A percentile compares a stretch with the other conserved stretches of the same genome.
phyloP scores from a whole-genome alignment of 1,140 invertebrate genomes.

The Aricia agestis region DNA sequence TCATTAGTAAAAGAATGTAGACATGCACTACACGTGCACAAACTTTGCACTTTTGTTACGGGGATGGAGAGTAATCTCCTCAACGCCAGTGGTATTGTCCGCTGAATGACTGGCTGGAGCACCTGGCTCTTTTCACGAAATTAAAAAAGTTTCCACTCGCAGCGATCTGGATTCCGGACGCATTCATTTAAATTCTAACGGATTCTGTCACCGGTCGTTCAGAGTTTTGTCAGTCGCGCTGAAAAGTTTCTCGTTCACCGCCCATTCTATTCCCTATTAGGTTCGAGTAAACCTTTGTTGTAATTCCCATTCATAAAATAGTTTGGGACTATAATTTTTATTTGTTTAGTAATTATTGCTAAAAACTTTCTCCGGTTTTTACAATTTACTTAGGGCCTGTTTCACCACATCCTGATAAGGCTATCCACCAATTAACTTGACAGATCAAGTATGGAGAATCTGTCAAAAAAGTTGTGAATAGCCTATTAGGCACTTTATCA shows the following conservation, averaged over 20 bases:
- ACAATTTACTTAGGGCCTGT: too few species aligned
- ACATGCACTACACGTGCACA: neutral
- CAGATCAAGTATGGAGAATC: too few species aligned
- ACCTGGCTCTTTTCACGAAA: conserved; percentile 64
- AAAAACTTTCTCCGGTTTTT: too few species aligned
- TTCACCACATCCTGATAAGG: too few species aligned
- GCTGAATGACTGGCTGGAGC: conserved; percentile 46
- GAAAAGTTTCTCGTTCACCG: conserved; percentile 38
- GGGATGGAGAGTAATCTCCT: neutral
- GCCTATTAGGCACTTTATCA: too few species aligned
- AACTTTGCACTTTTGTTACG: neutral
- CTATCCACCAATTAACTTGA: too few species aligned
- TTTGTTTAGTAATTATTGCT: neutral
- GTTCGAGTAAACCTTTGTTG: neutral
- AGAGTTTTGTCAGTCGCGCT: conserved; percentile 59
- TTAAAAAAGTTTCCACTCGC: conserved; percentile 68
- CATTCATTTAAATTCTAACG: conserved; percentile 72
- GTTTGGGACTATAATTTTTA: neutral
- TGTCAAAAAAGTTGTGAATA: too few species aligned
- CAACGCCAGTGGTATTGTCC: conserved; percentile 41
- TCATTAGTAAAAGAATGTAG: too few species aligned
- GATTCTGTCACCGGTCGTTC: conserved; percentile 64
- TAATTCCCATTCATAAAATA: neutral
- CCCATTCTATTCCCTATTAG: conserved; percentile 7
- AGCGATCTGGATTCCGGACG: conserved; percentile 44